Evolutionary conservation across 2,888 invertebrate species (phyloP).

Genomic region (Eupithecia subumbrata): DNA sequence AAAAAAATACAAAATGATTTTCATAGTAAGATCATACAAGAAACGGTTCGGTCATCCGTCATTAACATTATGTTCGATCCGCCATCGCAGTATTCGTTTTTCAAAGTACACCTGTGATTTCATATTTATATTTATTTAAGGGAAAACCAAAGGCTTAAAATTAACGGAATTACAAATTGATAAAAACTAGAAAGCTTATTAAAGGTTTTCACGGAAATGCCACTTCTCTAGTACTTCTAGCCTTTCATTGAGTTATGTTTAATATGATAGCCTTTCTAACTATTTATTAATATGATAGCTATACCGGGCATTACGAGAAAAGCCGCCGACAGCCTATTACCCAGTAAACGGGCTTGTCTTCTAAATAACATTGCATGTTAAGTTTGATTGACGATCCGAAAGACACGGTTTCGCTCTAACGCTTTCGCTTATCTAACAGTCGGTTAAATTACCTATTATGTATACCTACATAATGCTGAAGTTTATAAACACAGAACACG

Average conservation of each 20-base stretch:
- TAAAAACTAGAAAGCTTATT: too few relatives aligned
- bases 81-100: too few relatives aligned
- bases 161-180: too few relatives aligned
- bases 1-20: too few relatives aligned
- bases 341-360: background rate
- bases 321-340: slow-evolving; percentile 3
- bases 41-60: too few relatives aligned
- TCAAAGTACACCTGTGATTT: too few relatives aligned
- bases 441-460: slow-evolving; percentile 6
- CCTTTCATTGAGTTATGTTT: background rate
- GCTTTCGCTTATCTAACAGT: slow-evolving; percentile 7
- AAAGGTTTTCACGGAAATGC: too few relatives aligned
- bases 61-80: too few relatives aligned
- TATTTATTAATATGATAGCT: background rate
- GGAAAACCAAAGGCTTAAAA: too few relatives aligned
- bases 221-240: background rate
- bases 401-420: slow-evolving; percentile 11
- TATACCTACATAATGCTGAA: background rate
- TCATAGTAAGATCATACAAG: too few relatives aligned
- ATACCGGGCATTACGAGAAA: background rate
- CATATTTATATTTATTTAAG: too few relatives aligned
- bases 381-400: slow-evolving; percentile 1
- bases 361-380: slow-evolving; percentile 22
- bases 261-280: background rate
- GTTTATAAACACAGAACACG: background rate